A percentile compares a stretch with the other conserved stretches of the same genome.
Evolutionary conservation across 1,140 invertebrate genomes (phyloP).

Genomic region (Colletes gigas): DNA sequence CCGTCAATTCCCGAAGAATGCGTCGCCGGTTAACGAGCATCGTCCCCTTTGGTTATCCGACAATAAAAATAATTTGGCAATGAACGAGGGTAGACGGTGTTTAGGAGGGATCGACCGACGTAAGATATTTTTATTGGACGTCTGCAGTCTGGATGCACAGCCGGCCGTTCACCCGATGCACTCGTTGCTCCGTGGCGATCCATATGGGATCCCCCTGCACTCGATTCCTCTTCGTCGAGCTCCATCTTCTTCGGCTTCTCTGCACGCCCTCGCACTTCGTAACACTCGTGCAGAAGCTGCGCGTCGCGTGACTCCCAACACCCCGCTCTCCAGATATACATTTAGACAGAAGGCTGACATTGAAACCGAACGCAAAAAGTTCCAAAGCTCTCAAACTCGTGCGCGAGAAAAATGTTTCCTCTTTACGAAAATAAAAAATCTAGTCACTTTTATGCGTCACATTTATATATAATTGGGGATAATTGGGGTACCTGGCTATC

Average conservation of each 20-base stretch:
- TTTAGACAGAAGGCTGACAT: no score
- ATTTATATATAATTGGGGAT: no score
- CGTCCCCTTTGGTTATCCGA: conserved; percentile 47
- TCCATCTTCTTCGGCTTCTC: background rate
- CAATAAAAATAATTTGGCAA: conserved; percentile 73
- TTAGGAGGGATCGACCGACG: conserved; percentile 41
- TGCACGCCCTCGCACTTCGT: background rate
- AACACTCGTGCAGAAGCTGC: no score
- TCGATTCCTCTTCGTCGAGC: conserved; percentile 36
- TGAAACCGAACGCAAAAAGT: no score
- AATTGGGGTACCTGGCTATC: no score
- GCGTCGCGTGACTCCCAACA: background rate
- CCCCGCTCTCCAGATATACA: background rate
- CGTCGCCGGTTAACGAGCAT: conserved; percentile 41
- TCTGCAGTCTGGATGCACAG: conserved; percentile 75
- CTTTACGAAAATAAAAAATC: no score
- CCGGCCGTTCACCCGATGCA: conserved; percentile 73
- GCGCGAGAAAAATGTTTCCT: no score
- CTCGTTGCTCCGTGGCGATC: conserved; percentile 56
- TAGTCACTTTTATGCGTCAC: no score
- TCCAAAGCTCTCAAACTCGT: no score
- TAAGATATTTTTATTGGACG: conserved; percentile 77
- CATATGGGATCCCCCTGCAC: conserved; percentile 52
- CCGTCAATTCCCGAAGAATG: conserved; percentile 47
- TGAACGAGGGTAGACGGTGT: conserved; percentile 59